Evolutionary conservation across 2,113 vertebrate species (phyloP).

Genomic region (Lophura nycthemera): DNA sequence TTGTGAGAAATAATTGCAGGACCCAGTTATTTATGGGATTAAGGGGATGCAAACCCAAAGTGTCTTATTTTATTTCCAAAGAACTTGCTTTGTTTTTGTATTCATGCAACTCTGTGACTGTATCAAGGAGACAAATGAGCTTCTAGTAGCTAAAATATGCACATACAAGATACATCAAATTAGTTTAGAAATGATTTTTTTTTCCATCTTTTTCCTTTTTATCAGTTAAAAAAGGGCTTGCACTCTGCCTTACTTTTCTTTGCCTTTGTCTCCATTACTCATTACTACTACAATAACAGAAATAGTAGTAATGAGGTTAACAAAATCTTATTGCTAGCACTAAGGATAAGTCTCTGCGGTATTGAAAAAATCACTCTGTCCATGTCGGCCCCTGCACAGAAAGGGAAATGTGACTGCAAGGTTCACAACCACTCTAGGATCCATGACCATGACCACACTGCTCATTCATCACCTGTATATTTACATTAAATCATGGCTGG

Average conservation of each 20-base stretch:
- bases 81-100: background rate
- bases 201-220: background rate
- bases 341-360: background rate
- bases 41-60: background rate
- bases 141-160: background rate
- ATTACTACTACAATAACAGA: constrained; percentile 10
- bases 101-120: background rate
- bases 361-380: background rate
- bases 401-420: background rate
- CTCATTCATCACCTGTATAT: background rate
- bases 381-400: background rate
- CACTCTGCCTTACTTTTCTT: background rate
- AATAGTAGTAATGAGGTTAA: background rate
- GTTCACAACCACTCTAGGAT: background rate
- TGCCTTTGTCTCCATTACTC: background rate
- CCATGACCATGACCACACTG: background rate
- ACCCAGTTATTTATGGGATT: background rate
- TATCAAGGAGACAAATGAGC: background rate
- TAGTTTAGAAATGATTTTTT: constrained; percentile 6
- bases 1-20: background rate
- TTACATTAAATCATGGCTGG: background rate
- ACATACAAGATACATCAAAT: background rate
- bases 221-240: background rate
- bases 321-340: background rate
- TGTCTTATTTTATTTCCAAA: background rate